Conservation (phyloP, 92 coral and sea anemone genomes). For the Parazoanthus darwini region DNA sequence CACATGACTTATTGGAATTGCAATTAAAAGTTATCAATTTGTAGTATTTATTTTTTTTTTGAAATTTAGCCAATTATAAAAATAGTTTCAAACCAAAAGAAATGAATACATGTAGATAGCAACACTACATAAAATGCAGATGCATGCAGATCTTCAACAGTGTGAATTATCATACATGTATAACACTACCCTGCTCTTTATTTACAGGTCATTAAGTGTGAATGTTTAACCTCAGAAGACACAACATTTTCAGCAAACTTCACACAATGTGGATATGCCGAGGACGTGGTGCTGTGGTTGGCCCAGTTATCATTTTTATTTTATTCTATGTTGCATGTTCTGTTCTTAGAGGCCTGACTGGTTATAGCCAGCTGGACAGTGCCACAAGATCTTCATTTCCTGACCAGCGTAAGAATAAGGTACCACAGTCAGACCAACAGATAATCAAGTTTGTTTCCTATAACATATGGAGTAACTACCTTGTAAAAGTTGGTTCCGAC, state of each 20-base stretch:
- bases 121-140: too few relatives aligned
- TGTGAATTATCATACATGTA: background rate
- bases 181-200: background rate
- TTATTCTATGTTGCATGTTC: constrained; percentile 6
- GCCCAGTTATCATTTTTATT: background rate
- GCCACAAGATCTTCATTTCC: background rate
- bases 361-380: background rate
- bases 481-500: constrained; percentile 28
- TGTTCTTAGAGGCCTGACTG: constrained; percentile 6
- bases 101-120: too few relatives aligned
- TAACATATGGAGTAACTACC: constrained; percentile 68
- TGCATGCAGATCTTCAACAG: too few relatives aligned
- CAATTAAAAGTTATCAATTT: too few relatives aligned
- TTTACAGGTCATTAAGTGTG: background rate
- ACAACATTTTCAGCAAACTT: background rate
- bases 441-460: constrained; percentile 58
- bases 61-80: too few relatives aligned
- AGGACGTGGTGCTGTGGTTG: background rate
- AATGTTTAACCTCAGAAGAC: background rate
- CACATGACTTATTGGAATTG: too few relatives aligned
- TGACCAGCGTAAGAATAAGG: background rate
- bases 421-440: background rate
- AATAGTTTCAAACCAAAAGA: too few relatives aligned
- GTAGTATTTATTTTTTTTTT: too few relatives aligned
- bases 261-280: constrained; percentile 2